Conservation (phyloP, 2,797 vertebrate genomes). For the Carcharodon carcharias region DNA sequence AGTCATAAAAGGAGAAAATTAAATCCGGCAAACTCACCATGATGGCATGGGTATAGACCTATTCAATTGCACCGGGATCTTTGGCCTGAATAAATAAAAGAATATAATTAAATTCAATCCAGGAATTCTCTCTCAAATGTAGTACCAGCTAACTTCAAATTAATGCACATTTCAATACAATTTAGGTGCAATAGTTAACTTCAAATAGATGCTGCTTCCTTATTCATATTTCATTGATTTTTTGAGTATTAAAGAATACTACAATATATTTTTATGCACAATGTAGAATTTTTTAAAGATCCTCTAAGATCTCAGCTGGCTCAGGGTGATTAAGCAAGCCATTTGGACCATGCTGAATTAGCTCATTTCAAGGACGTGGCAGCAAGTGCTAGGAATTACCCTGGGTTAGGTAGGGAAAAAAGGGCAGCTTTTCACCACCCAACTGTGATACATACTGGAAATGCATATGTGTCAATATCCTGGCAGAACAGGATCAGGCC, state of each 20-base stretch:
- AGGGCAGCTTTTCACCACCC: background rate
- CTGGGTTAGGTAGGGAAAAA: background rate
- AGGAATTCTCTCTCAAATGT: background rate
- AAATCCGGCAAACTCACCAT: conserved; percentile 67
- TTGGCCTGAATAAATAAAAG: conserved; percentile 60
- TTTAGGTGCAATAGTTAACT: background rate
- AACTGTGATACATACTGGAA: background rate
- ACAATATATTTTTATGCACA: background rate
- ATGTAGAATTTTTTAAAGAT: background rate
- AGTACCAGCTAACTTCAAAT: background rate
- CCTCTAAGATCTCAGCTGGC: background rate
- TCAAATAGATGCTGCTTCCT: background rate
- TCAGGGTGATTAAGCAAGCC: background rate
- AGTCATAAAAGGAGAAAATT: background rate
- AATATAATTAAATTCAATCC: background rate
- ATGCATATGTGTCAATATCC: background rate
- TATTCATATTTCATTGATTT: background rate
- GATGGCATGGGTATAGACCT: conserved; percentile 87
- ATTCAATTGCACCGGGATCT: conserved; percentile 89
- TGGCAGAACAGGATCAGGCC: background rate
- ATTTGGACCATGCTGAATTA: background rate
- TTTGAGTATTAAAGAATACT: background rate
- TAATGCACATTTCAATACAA: background rate
- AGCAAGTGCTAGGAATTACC: background rate
- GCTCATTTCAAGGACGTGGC: background rate